Evolutionary conservation across 2,888 invertebrate genomes (phyloP).

Genomic region (Icerya purchasi): DNA sequence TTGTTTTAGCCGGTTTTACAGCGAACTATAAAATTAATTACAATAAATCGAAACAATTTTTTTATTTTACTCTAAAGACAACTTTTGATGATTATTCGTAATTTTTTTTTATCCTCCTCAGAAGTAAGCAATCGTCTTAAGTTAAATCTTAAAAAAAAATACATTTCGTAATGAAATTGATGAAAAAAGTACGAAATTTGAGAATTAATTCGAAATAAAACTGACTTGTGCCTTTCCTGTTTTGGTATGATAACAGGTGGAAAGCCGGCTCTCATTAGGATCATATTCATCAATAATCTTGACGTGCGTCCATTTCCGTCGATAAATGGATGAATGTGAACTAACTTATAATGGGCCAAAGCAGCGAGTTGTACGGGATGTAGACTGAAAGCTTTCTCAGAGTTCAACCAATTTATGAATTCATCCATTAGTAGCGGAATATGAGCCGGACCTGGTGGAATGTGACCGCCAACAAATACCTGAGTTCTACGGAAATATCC

Average conservation of each 20-base stretch:
- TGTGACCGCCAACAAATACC: constrained; percentile 86
- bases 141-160: not conserved
- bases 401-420: constrained; percentile 82
- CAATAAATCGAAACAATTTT: no score
- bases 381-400: constrained; percentile 59
- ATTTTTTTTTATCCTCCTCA: no score
- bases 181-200: no score
- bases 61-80: no score
- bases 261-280: constrained; percentile 85
- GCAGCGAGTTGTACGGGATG: constrained; percentile 88
- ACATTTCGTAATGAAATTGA: no score
- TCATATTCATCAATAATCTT: constrained; percentile 81
- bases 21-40: no score
- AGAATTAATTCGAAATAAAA: not conserved
- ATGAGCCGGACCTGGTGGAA: constrained; percentile 70
- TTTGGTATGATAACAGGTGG: constrained; percentile 88
- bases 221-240: constrained; percentile 35
- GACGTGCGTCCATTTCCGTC: constrained; percentile 95
- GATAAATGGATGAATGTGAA: constrained; percentile 88
- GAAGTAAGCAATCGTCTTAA: no score
- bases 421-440: constrained; percentile 62
- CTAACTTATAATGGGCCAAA: constrained; percentile 86
- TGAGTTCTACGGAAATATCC: constrained; percentile 73
- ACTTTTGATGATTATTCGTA: no score
- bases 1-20: no score